Conservation (phyloP, 1,140 invertebrate genomes). For the Drosophila novamexicana region DNA sequence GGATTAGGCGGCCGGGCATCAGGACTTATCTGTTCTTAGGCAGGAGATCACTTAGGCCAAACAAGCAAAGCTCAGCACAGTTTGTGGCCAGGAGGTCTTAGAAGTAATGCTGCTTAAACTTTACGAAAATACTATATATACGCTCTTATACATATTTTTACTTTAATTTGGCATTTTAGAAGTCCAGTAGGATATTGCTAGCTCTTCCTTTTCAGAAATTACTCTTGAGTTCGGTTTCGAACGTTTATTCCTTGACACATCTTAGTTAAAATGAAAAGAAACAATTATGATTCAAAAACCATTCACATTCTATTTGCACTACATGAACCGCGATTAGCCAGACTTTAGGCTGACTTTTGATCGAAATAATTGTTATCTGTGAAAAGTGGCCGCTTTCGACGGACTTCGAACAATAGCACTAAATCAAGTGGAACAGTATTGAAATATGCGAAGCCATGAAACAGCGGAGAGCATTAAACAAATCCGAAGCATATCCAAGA, state of each 20-base stretch:
- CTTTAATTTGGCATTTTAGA: too few relatives aligned
- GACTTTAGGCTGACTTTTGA: not conserved
- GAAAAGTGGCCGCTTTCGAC: not conserved
- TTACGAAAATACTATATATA: too few relatives aligned
- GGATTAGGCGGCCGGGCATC: slow-evolving; percentile 38
- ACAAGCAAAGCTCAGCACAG: not conserved
- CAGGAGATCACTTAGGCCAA: slow-evolving; percentile 24
- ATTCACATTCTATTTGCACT: too few relatives aligned
- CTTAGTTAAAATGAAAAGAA: too few relatives aligned
- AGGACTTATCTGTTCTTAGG: slow-evolving; percentile 13
- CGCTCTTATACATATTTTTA: too few relatives aligned
- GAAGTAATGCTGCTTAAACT: too few relatives aligned
- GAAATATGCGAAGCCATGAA: slow-evolving; percentile 56
- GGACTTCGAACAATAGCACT: slow-evolving; percentile 13
- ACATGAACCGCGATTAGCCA: too few relatives aligned
- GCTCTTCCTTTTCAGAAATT: too few relatives aligned
- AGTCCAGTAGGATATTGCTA: too few relatives aligned
- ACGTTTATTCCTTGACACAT: too few relatives aligned
- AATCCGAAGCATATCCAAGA: slow-evolving; percentile 17
- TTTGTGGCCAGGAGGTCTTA: not conserved
- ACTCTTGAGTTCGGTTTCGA: too few relatives aligned
- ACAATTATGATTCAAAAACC: too few relatives aligned
- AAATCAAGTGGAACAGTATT: slow-evolving; percentile 68
- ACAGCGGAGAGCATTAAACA: slow-evolving; percentile 10
- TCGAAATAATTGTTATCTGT: not conserved